These are phyloP conservation scores for Coptodon rendalli DNA, from an alignment of 2,113 vertebrate genomes.

Conservation along the genomic window DNA sequence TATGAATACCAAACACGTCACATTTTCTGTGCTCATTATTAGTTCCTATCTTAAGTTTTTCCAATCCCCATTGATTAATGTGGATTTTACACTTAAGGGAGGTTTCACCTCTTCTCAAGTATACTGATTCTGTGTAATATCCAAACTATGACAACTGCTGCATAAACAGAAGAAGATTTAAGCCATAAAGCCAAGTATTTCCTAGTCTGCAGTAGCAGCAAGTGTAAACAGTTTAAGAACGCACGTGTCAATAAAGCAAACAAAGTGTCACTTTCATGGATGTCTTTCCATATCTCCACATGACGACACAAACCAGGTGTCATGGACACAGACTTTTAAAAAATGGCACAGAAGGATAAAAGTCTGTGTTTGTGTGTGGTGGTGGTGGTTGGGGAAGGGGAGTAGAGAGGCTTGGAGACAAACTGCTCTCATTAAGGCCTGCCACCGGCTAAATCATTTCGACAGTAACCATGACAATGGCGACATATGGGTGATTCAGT, in stretches of 20 bases:
- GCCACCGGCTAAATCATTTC: conserved; percentile 31
- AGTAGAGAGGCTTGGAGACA: conserved; percentile 4
- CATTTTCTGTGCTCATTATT: not conserved
- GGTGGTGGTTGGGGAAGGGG: not conserved
- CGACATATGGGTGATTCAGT: conserved; percentile 44
- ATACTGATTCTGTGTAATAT: not conserved
- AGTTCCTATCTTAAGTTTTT: not conserved
- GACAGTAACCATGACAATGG: conserved; percentile 62
- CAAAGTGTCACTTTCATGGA: not conserved
- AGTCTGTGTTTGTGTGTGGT: not conserved
- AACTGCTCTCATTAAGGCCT: conserved; percentile 35
- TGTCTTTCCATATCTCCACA: not conserved
- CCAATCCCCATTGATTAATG: not conserved
- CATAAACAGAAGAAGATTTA: not conserved
- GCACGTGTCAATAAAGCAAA: not conserved
- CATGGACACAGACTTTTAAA: not conserved
- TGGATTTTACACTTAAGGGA: not conserved
- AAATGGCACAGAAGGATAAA: conserved; percentile 12
- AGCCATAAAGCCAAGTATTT: not conserved
- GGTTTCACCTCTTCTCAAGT: not conserved
- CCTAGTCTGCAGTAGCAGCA: not conserved
- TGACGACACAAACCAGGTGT: not conserved
- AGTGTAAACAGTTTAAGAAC: not conserved
- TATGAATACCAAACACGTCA: not conserved
- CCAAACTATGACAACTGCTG: not conserved